Conservation (phyloP, 2,113 vertebrate species). For the Saguinus imperator region DNA sequence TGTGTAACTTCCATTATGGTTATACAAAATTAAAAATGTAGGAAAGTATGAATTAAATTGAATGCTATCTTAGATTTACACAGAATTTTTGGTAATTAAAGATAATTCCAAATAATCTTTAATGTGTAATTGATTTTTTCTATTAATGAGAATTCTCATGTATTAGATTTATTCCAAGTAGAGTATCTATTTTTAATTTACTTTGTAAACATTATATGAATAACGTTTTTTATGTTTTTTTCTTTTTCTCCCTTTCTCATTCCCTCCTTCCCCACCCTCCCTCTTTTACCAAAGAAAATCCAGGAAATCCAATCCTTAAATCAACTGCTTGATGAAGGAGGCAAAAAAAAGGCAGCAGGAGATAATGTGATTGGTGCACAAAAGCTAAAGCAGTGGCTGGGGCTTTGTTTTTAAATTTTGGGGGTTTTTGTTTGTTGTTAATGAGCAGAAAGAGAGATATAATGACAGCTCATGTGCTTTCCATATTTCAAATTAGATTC, state of each 20-base stretch:
- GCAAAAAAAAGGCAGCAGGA: slow-evolving; percentile 70
- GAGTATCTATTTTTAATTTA: slow-evolving; percentile 35
- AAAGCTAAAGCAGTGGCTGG: slow-evolving; percentile 54
- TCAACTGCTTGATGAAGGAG: slow-evolving; percentile 70
- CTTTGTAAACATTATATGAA: slow-evolving; percentile 33
- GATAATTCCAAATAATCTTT: not conserved
- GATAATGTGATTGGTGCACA: slow-evolving; percentile 26
- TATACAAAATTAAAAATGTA: not conserved
- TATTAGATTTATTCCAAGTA: not conserved
- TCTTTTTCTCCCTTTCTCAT: not conserved
- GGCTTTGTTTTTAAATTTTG: not conserved
- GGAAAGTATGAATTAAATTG: not conserved
- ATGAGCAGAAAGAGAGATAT: slow-evolving; percentile 66
- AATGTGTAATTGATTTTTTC: not conserved
- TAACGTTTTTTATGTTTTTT: slow-evolving; percentile 14
- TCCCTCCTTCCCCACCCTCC: not conserved
- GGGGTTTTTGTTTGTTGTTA: not conserved
- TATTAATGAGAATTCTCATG: not conserved
- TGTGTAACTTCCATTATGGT: not conserved
- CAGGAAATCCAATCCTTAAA: slow-evolving; percentile 88
- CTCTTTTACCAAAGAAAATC: slow-evolving; percentile 82
- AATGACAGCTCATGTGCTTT: slow-evolving; percentile 75
- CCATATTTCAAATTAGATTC: slow-evolving; percentile 78
- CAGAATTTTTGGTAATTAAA: not conserved
- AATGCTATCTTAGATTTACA: not conserved